Evolutionary conservation across 2,888 invertebrate species (phyloP).

Genomic region (Ophioninae sp.): DNA sequence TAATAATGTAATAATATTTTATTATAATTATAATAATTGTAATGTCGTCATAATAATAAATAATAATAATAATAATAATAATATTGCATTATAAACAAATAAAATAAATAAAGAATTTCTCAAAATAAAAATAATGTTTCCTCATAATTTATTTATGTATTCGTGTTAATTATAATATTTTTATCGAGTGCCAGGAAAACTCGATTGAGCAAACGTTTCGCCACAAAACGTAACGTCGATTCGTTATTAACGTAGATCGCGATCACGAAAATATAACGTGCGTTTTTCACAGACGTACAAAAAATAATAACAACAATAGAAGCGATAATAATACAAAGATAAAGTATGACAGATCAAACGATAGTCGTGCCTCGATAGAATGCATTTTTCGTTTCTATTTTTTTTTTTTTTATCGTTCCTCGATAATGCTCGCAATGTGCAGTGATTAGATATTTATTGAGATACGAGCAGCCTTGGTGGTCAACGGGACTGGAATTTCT

Average conservation of each 20-base stretch:
- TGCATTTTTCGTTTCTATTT: conserved; percentile 17
- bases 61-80: no score
- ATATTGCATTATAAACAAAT: no score
- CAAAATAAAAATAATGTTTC: no score
- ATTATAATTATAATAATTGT: no score
- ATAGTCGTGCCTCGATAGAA: conserved; percentile 31
- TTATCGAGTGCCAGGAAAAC: not conserved
- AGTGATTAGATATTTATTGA: conserved; percentile 40
- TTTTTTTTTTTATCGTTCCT: conserved; percentile 11
- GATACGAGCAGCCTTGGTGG: conserved; percentile 21
- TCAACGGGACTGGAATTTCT: conserved; percentile 33
- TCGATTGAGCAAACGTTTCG: not conserved
- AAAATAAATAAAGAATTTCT: no score
- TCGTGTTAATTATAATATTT: no score
- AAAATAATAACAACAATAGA: conserved; percentile 9
- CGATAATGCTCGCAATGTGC: conserved; percentile 1
- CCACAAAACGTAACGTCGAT: not conserved
- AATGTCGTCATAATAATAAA: no score
- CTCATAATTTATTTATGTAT: no score
- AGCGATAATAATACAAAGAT: conserved; percentile 26
- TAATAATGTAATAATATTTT: no score
- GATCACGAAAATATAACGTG: not conserved
- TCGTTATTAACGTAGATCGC: not conserved
- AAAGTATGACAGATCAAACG: conserved; percentile 29
- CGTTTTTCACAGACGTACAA: not conserved